phyloP scores from a whole-genome alignment of 2,888 invertebrate genomes.

The Portevinia maculata region DNA sequence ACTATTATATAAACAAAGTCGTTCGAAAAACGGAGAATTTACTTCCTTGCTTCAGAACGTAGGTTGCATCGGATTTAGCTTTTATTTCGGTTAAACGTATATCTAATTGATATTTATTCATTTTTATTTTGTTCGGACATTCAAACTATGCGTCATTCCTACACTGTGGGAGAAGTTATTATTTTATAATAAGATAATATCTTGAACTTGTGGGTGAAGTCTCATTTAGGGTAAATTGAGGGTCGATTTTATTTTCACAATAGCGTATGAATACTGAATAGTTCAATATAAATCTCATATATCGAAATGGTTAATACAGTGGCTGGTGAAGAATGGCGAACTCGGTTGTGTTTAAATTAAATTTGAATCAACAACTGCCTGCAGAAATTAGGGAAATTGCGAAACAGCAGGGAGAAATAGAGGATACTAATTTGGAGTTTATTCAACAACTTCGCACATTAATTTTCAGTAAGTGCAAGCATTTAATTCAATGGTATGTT shows the following conservation, averaged over 20 bases:
- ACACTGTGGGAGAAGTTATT: no score
- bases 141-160: no score
- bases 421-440: conserved; percentile 87
- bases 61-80: background rate
- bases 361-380: conserved; percentile 86
- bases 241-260: background rate
- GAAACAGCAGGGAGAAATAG: conserved; percentile 86
- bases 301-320: no score
- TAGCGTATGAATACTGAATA: background rate
- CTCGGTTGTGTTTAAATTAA: conserved; percentile 84
- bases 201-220: no score
- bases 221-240: no score
- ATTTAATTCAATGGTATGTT: conserved; percentile 1
- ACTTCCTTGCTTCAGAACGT: background rate
- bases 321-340: conserved; percentile 25
- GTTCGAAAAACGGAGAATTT: background rate
- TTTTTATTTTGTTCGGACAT: no score
- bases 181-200: no score
- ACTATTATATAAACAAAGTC: background rate
- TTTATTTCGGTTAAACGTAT: background rate
- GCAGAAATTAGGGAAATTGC: conserved; percentile 88
- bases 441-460: conserved; percentile 89
- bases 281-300: background rate
- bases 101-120: no score
- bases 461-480: conserved; percentile 86